These are phyloP conservation scores for Hipposideros larvatus DNA, from an alignment of 2,797 vertebrate species.

Conservation along the genomic window DNA sequence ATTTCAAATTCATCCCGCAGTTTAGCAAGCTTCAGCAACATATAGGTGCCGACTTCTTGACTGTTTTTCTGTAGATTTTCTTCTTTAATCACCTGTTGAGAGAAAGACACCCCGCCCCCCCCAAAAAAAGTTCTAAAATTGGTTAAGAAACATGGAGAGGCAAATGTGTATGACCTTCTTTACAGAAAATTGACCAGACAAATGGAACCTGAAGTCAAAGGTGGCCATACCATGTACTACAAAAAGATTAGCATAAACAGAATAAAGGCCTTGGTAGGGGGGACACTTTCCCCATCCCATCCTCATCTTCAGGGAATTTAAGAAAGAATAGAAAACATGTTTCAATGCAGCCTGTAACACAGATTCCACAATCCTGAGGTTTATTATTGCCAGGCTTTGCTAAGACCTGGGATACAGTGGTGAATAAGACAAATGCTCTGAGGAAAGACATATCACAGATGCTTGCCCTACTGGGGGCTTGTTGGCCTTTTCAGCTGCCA, in stretches of 20 bases:
- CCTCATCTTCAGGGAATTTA: not conserved
- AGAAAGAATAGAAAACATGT: not conserved
- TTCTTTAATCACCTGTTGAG: conserved; percentile 92
- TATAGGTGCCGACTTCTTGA: conserved; percentile 91
- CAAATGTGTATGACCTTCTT: not conserved
- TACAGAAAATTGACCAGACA: not conserved
- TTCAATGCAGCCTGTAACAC: not conserved
- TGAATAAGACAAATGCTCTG: not conserved
- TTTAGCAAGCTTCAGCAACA: conserved; percentile 93
- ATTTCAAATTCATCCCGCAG: conserved; percentile 94
- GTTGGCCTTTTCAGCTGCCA: not conserved
- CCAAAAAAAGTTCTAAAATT: not conserved
- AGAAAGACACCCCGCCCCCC: not conserved
- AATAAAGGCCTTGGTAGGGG: not conserved
- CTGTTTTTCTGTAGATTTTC: conserved; percentile 92
- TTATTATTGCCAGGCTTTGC: not conserved
- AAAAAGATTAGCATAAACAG: not conserved
- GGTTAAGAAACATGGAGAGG: not conserved
- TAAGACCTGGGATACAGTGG: not conserved
- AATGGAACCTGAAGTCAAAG: not conserved
- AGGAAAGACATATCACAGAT: not conserved
- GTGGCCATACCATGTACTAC: no score
- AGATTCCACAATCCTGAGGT: not conserved
- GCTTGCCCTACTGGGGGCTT: no score
- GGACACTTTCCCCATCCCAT: no score